Conservation (phyloP, 2,113 vertebrate genomes). For the Phycodurus eques region DNA sequence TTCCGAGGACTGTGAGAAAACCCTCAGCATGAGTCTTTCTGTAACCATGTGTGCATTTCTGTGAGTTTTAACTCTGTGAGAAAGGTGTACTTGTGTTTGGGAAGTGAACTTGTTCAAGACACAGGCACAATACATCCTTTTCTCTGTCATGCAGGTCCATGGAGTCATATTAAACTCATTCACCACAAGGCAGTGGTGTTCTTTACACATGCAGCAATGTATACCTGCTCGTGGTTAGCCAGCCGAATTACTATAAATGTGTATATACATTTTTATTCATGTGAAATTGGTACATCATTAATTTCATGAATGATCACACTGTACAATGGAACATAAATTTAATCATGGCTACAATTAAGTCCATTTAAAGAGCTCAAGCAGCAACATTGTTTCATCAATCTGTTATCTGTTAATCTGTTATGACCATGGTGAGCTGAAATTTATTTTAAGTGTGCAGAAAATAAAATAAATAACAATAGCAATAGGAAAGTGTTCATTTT, state of each 20-base stretch:
- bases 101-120: slow-evolving; percentile 47
- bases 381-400: no score
- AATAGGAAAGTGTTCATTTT: no score
- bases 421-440: no score
- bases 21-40: slow-evolving; percentile 43
- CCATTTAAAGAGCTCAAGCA: no score
- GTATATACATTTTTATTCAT: neutral
- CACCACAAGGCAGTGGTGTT: slow-evolving; percentile 29
- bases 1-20: slow-evolving; percentile 73
- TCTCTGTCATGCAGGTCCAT: slow-evolving; percentile 39
- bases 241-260: neutral
- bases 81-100: slow-evolving; percentile 60
- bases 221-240: slow-evolving; percentile 8
- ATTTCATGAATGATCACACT: slow-evolving; percentile 1
- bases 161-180: slow-evolving; percentile 50
- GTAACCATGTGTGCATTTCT: slow-evolving; percentile 29
- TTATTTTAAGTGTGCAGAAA: no score
- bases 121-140: slow-evolving; percentile 62
- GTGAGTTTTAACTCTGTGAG: slow-evolving; percentile 61
- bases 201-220: slow-evolving; percentile 22
- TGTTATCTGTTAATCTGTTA: no score
- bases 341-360: no score
- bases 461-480: no score
- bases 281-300: neutral
- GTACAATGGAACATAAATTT: no score